Evolutionary conservation across 2,888 invertebrate species (phyloP).

Genomic region (Nephrotoma guestfalica): DNA sequence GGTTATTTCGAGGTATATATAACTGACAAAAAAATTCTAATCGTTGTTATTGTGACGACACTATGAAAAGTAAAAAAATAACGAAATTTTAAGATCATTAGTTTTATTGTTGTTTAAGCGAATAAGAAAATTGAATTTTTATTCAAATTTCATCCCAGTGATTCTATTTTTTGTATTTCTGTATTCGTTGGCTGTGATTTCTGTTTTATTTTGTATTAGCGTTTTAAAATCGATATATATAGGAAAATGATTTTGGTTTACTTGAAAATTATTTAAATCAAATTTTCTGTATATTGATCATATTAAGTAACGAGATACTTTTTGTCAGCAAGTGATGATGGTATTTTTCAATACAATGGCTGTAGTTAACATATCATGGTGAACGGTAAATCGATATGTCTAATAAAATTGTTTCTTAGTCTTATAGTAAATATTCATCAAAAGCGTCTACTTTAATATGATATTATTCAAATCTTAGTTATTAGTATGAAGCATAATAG

Average conservation of each 20-base stretch:
- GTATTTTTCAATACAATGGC: too few relatives aligned
- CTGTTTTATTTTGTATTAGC: neutral
- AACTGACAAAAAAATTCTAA: neutral
- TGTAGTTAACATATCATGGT: too few relatives aligned
- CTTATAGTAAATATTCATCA: too few relatives aligned
- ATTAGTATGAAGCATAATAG: too few relatives aligned
- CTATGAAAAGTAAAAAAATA: neutral
- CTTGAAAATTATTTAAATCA: neutral
- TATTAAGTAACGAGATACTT: too few relatives aligned
- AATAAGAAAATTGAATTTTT: neutral
- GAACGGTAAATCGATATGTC: too few relatives aligned
- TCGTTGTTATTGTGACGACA: neutral
- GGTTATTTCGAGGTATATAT: neutral
- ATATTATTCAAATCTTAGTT: too few relatives aligned
- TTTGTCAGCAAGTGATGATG: too few relatives aligned
- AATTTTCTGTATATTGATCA: neutral
- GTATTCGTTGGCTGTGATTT: neutral
- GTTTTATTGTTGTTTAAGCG: neutral
- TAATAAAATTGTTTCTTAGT: too few relatives aligned
- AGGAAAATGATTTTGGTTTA: neutral
- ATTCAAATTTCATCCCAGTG: neutral
- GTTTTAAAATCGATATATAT: neutral
- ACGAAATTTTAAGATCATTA: neutral
- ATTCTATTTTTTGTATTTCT: neutral
- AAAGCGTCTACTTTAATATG: too few relatives aligned